Percentiles rank a stretch among this genome's conserved stretches.
Conservation (phyloP, 2,797 vertebrate species). For the Sebastes steindachneri region DNA sequence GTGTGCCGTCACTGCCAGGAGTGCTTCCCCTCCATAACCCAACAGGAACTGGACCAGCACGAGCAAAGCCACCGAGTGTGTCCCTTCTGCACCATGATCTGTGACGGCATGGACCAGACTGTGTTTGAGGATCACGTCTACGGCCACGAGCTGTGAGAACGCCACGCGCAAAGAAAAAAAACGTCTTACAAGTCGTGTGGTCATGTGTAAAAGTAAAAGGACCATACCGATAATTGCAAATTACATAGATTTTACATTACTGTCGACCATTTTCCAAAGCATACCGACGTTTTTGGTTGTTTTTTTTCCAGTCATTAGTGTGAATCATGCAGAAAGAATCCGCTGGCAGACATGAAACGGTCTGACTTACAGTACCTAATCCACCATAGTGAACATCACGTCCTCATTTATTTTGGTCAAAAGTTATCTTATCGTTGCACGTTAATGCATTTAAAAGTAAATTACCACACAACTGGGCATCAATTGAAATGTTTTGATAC, state of each 20-base stretch:
- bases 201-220: not conserved
- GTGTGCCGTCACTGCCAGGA: conserved; percentile 79
- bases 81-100: conserved; percentile 82
- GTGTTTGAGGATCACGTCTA: conserved; percentile 85
- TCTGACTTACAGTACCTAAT: not conserved
- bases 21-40: conserved; percentile 78
- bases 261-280: not conserved
- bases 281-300: not conserved
- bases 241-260: not conserved
- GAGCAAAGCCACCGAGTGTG: conserved; percentile 81
- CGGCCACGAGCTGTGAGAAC: conserved; percentile 72
- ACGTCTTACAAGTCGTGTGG: not conserved
- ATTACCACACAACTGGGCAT: not conserved
- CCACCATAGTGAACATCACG: not conserved
- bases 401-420: not conserved
- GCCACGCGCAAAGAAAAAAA: not conserved
- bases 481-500: not conserved
- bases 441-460: not conserved
- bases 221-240: not conserved
- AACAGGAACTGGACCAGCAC: conserved; percentile 72
- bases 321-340: not conserved
- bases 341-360: conserved; percentile 2
- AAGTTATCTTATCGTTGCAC: not conserved
- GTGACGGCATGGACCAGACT: conserved; percentile 78
- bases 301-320: not conserved